Percentiles rank a stretch among this genome's conserved stretches.
Evolutionary conservation across 1,140 invertebrate species (phyloP).

Genomic region (Sitodiplosis mosellana): DNA sequence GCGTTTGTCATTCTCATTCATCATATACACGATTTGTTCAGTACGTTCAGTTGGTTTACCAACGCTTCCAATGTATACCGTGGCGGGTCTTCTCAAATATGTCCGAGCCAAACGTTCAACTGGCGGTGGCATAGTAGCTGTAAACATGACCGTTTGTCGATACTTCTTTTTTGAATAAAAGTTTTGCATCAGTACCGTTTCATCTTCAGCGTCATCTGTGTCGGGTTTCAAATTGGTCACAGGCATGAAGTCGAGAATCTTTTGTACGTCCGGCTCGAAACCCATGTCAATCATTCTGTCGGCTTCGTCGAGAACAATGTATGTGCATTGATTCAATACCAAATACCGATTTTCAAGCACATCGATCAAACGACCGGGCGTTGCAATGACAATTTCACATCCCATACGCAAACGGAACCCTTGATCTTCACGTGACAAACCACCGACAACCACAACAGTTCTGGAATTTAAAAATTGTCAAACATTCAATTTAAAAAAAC

Average conservation of each 20-base stretch:
- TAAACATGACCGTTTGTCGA: conserved; percentile 99
- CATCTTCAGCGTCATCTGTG: conserved; percentile 95
- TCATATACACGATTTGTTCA: conserved; percentile 94
- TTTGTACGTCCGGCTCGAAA: conserved; percentile 96
- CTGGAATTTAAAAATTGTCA: conserved; percentile 21
- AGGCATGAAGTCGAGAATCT: conserved; percentile 96
- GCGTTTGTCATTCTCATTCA: conserved; percentile 85
- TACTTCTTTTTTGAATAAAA: conserved; percentile 97
- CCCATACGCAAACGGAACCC: conserved; percentile 90
- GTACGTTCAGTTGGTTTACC: conserved; percentile 96
- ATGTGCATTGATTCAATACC: conserved; percentile 88
- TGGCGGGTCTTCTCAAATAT: conserved; percentile 86
- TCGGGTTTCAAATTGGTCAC: conserved; percentile 98
- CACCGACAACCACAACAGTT: conserved; percentile 96
- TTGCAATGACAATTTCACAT: conserved; percentile 99
- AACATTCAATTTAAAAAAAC: too few species aligned
- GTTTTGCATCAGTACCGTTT: conserved; percentile 74
- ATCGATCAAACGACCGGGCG: conserved; percentile 97
- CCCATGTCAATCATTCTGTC: conserved; percentile 99
- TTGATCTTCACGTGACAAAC: conserved; percentile 94
- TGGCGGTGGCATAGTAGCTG: conserved; percentile 97
- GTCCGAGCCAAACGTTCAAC: conserved; percentile 90
- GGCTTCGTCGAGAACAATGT: conserved; percentile 85
- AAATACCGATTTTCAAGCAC: conserved; percentile 97
- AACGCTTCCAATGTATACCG: conserved; percentile 96